Conservation (phyloP, 1,140 invertebrate genomes). For the Psix sp. region DNA sequence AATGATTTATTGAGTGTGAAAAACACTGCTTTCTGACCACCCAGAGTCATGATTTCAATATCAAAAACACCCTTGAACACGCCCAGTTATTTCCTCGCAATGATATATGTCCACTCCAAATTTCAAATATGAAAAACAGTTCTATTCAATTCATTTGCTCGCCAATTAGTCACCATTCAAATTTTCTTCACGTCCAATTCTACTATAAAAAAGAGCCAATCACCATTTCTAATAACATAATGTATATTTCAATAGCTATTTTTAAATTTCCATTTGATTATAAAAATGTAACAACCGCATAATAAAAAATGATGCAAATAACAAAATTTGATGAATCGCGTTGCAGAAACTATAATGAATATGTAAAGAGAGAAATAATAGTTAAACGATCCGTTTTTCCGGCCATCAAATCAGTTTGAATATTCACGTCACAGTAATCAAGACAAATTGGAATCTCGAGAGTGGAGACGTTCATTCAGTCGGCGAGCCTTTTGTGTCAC, state of each 20-base stretch:
- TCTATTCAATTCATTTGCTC: too few species aligned
- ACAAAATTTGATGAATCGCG: too few species aligned
- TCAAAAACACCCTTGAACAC: slow-evolving; percentile 15
- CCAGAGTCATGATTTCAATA: slow-evolving; percentile 32
- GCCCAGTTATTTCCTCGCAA: neutral
- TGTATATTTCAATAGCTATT: too few species aligned
- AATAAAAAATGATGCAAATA: too few species aligned
- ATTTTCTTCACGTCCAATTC: too few species aligned
- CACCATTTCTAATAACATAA: too few species aligned
- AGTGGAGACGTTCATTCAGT: slow-evolving; percentile 50
- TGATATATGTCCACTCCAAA: slow-evolving; percentile 4
- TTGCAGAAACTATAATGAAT: neutral
- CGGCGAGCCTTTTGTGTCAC: slow-evolving; percentile 51
- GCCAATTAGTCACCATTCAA: too few species aligned
- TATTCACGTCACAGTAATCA: slow-evolving; percentile 62
- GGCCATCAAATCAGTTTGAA: slow-evolving; percentile 38
- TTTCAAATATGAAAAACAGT: slow-evolving; percentile 1
- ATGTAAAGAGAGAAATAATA: neutral
- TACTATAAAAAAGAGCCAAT: too few species aligned
- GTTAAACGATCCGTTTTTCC: slow-evolving; percentile 39
- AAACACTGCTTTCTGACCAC: slow-evolving; percentile 19
- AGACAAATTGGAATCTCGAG: slow-evolving; percentile 60
- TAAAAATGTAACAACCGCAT: too few species aligned
- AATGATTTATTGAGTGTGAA: slow-evolving; percentile 42
- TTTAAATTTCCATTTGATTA: too few species aligned